A percentile compares a stretch with the other conserved stretches of the same genome.
Conservation (phyloP, 2,797 vertebrate genomes). For the Danio choprae region DNA sequence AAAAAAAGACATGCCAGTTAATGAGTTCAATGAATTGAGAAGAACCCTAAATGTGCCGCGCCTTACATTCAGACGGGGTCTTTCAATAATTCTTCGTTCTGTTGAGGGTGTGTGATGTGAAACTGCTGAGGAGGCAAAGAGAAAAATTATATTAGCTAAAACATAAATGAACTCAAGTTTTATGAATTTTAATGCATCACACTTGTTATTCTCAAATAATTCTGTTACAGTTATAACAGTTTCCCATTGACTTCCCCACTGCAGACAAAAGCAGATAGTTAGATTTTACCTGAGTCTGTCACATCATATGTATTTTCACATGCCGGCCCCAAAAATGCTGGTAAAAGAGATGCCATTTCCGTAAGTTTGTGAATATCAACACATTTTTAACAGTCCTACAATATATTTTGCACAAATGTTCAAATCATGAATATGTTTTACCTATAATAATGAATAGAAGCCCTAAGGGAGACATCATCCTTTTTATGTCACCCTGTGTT, state of each 20-base stretch:
- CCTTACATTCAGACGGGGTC: constrained; percentile 21
- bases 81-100: neutral
- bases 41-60: neutral
- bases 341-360: neutral
- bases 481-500: neutral
- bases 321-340: constrained; percentile 10
- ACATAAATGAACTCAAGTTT: no score
- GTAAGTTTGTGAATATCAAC: neutral
- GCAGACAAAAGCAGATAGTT: neutral
- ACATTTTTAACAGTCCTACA: neutral
- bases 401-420: neutral
- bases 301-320: constrained; percentile 10
- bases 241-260: neutral
- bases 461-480: neutral
- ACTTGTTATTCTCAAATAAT: neutral
- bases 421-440: constrained; percentile 17
- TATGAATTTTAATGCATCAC: no score
- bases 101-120: neutral
- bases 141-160: no score
- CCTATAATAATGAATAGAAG: constrained; percentile 44
- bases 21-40: neutral
- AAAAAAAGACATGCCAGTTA: neutral
- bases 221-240: neutral
- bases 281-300: constrained; percentile 25
- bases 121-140: neutral